Percentiles rank a stretch among this genome's conserved stretches.
phyloP scores from a whole-genome alignment of 2,888 invertebrate genomes.

The Melangyna quadrimaculata region DNA sequence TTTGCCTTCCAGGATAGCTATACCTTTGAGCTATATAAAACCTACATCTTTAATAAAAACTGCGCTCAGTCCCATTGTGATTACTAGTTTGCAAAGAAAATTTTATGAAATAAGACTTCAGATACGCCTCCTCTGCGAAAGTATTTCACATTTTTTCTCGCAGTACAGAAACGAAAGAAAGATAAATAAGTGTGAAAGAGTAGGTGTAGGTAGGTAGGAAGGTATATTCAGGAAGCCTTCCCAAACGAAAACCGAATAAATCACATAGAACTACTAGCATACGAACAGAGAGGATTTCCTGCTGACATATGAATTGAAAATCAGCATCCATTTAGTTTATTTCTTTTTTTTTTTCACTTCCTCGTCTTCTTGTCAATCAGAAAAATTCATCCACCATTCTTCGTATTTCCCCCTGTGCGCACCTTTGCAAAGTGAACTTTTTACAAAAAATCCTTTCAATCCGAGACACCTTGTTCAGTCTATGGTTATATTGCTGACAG shows the following conservation, averaged over 20 bases:
- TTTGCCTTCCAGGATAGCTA: too few relatives aligned
- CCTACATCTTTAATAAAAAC: neutral
- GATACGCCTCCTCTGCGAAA: neutral
- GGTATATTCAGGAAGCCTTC: neutral
- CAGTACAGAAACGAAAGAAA: neutral
- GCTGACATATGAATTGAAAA: constrained; percentile 13
- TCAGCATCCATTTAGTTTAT: constrained; percentile 1
- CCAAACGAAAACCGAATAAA: neutral
- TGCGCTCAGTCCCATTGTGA: neutral
- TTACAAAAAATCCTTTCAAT: neutral
- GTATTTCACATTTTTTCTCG: neutral
- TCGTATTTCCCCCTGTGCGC: neutral
- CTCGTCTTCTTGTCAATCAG: neutral
- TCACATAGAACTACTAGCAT: neutral
- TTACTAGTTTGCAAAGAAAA: neutral
- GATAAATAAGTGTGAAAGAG: neutral
- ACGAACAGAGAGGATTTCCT: constrained; percentile 2
- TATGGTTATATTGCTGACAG: constrained; percentile 54
- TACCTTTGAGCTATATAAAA: too few relatives aligned
- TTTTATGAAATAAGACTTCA: neutral
- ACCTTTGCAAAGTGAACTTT: neutral
- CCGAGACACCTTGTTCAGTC: constrained; percentile 4
- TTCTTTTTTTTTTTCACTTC: neutral
- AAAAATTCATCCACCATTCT: neutral
- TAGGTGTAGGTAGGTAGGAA: too few relatives aligned